Percentiles rank a stretch among this genome's conserved stretches.
phyloP scores from a whole-genome alignment of 2,113 vertebrate genomes.

The Numida meleagris region DNA sequence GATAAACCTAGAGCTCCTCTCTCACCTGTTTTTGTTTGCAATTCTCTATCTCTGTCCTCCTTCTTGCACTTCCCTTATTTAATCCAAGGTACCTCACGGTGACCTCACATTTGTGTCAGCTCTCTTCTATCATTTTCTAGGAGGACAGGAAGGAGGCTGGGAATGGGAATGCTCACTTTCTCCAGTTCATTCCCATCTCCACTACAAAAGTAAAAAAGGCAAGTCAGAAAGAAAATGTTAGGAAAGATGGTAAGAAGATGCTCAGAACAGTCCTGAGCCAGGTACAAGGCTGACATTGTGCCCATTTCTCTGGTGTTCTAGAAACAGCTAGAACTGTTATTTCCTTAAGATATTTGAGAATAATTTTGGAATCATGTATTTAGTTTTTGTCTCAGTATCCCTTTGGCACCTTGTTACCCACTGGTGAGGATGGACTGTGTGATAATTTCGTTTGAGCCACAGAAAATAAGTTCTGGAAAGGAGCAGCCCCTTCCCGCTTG shows the following conservation, averaged over 20 bases:
- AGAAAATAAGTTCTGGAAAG: constrained; percentile 5
- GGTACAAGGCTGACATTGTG: neutral
- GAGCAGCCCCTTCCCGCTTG: neutral
- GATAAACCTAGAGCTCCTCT: neutral
- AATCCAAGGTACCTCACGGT: neutral
- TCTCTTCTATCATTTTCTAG: neutral
- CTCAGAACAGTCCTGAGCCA: neutral
- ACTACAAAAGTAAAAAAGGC: neutral
- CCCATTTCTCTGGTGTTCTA: neutral
- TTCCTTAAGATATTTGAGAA: neutral
- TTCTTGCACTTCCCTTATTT: neutral
- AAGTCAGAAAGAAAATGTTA: neutral
- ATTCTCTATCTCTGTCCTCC: neutral
- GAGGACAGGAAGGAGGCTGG: neutral
- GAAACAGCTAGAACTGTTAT: neutral
- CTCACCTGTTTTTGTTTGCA: neutral
- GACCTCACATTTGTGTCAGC: neutral
- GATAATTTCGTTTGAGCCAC: neutral
- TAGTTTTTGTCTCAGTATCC: neutral
- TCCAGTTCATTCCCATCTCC: neutral
- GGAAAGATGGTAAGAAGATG: neutral
- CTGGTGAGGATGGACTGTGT: neutral
- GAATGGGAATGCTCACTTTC: neutral
- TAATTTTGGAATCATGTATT: neutral
- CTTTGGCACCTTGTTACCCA: neutral